Conservation (phyloP, 92 coral and sea anemone species). For the Blastomussa wellsi region DNA sequence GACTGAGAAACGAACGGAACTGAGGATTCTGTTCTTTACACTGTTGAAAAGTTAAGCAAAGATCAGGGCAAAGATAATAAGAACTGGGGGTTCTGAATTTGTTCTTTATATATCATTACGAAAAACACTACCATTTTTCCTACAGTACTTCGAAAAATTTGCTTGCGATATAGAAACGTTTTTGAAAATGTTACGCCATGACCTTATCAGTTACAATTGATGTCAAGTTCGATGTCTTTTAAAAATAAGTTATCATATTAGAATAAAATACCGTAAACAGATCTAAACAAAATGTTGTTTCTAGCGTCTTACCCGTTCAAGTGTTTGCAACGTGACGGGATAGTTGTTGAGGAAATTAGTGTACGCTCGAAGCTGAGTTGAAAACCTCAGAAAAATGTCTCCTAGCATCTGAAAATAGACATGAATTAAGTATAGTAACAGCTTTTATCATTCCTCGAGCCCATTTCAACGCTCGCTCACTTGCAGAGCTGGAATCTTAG, state of each 20-base stretch:
- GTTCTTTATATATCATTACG: too few relatives aligned
- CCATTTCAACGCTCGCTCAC: too few relatives aligned
- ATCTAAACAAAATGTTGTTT: not conserved
- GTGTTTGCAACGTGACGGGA: constrained; percentile 76
- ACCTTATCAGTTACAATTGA: too few relatives aligned
- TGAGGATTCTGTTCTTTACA: constrained; percentile 90
- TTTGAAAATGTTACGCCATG: too few relatives aligned
- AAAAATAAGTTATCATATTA: not conserved
- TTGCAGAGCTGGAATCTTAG: too few relatives aligned
- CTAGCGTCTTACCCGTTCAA: constrained; percentile 76
- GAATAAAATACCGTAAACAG: not conserved
- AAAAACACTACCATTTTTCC: too few relatives aligned
- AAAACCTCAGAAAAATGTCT: constrained; percentile 86
- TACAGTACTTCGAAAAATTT: too few relatives aligned
- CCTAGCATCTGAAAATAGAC: constrained; percentile 78
- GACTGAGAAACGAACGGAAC: constrained; percentile 82
- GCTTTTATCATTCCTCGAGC: not conserved
- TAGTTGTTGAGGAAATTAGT: constrained; percentile 93
- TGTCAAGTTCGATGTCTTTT: too few relatives aligned
- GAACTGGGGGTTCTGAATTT: too few relatives aligned
- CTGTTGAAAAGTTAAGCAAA: constrained; percentile 46
- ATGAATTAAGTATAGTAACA: not conserved
- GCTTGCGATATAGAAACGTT: too few relatives aligned
- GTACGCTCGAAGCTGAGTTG: constrained; percentile 83
- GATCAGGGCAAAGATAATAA: not conserved